A percentile compares a stretch with the other conserved stretches of the same genome.
These are phyloP conservation scores for Clanis bilineata DNA, from an alignment of 2,888 invertebrate genomes.

Conservation along the genomic window DNA sequence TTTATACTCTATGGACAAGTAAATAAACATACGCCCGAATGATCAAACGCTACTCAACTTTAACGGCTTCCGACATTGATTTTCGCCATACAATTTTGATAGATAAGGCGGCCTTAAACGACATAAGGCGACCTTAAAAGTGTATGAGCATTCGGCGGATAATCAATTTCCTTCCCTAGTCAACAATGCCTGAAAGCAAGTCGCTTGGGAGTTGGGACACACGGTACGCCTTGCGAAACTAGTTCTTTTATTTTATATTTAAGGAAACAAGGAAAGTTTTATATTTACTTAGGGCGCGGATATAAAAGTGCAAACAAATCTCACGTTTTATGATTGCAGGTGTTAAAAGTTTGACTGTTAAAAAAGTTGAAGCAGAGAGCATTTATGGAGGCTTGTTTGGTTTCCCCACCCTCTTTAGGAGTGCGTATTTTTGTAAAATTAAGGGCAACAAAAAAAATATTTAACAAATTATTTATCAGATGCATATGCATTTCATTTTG, in stretches of 20 bases:
- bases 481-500: neutral
- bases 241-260: neutral
- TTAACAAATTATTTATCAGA: neutral
- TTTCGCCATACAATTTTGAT: too few relatives aligned
- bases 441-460: neutral
- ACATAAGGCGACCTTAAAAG: too few relatives aligned
- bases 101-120: too few relatives aligned
- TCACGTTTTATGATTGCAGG: conserved; percentile 9
- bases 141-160: too few relatives aligned
- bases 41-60: too few relatives aligned
- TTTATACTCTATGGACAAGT: neutral
- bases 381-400: neutral
- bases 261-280: neutral
- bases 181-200: too few relatives aligned
- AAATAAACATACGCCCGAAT: too few relatives aligned
- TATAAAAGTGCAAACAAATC: conserved; percentile 9
- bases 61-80: too few relatives aligned
- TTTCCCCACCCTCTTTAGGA: neutral
- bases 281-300: neutral
- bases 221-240: neutral
- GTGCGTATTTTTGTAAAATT: neutral
- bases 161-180: too few relatives aligned
- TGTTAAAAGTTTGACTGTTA: conserved; percentile 8
- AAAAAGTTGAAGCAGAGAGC: neutral
- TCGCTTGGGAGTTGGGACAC: too few relatives aligned